Conservation (phyloP, 1,140 invertebrate species). For the Lanistes nyassanus region DNA sequence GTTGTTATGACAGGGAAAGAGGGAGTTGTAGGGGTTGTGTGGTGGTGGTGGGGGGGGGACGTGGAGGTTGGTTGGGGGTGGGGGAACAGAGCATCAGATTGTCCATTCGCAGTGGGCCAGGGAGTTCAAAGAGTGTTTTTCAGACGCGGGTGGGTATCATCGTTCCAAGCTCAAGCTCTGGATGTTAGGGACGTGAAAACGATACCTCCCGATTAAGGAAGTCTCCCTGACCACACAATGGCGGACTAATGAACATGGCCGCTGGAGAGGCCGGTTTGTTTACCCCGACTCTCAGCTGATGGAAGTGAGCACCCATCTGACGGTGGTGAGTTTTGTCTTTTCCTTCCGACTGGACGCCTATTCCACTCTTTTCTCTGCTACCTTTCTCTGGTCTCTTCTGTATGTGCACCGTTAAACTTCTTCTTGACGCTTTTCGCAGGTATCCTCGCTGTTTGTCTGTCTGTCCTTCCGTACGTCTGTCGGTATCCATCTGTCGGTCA, state of each 20-base stretch:
- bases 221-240: slow-evolving; percentile 16
- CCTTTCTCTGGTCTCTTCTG: neutral
- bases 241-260: slow-evolving; percentile 21
- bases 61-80: neutral
- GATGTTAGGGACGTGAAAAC: slow-evolving; percentile 7
- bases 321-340: slow-evolving; percentile 4
- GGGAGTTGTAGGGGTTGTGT: neutral
- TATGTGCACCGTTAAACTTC: too few species aligned
- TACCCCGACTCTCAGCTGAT: slow-evolving; percentile 14
- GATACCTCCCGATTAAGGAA: slow-evolving; percentile 25
- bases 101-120: too few species aligned
- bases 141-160: too few species aligned
- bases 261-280: slow-evolving; percentile 12
- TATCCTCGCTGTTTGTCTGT: slow-evolving; percentile 1
- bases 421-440: too few species aligned
- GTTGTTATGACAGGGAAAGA: slow-evolving; percentile 3
- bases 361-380: neutral
- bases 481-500: neutral
- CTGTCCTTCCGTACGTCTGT: slow-evolving; percentile 1
- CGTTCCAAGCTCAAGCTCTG: too few species aligned
- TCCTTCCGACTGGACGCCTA: too few species aligned
- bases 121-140: too few species aligned
- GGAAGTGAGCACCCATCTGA: neutral
- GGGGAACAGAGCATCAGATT: too few species aligned
- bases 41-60: neutral